Base-by-base conservation (phyloP, 2,113 vertebrate species). In the Orycteropus afer region DNA sequence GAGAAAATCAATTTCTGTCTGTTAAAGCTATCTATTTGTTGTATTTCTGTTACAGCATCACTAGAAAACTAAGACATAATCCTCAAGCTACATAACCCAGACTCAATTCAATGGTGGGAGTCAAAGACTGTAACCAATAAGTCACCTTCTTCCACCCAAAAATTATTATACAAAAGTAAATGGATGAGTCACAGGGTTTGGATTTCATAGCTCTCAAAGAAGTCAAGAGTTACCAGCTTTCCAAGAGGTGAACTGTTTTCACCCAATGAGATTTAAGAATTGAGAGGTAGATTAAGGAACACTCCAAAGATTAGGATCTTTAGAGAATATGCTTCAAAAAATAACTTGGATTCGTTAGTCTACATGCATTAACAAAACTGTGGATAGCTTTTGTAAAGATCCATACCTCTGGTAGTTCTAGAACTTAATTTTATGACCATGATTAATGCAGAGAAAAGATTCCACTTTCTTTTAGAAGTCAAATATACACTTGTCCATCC, bases 271-370 rank as follows among this genome's bases (percentile, higher is more conserved):
- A 74, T 5, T 57, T 78, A 89, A 91, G 15, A 73, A 49, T 13
- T 47, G 32, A 17, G 34, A 59, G n/a, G 65, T 59, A 71, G 5
- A 86, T 5, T 32, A 78, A 25, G 15, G 42, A 67, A 80, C 18
- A 74, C 32, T 69, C n/a, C 37, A 83, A 88, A 92, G 22, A 59
- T 74, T 17, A 76, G 18, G 17, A 76, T 34, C 40, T 90, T 40
- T 77, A 40, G 86, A 32, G 80, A 79, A 80, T 34, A 74, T 61
- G 45, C 85, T 85, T 45, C 37, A 94, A 73, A 20, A 92, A 83
- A 13, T 37, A 9, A 77, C 25, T 61, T 25, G 45, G 23, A 82
- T 67, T 53, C 47, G 61, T 76, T 23, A 83, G 11, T 17, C 63
- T 32, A 91, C 11, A 86, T 71, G 22, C 57, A 77, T 29, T 37